Conservation (phyloP, 2,113 vertebrate species). For the Mesembrinibis cayennensis region DNA sequence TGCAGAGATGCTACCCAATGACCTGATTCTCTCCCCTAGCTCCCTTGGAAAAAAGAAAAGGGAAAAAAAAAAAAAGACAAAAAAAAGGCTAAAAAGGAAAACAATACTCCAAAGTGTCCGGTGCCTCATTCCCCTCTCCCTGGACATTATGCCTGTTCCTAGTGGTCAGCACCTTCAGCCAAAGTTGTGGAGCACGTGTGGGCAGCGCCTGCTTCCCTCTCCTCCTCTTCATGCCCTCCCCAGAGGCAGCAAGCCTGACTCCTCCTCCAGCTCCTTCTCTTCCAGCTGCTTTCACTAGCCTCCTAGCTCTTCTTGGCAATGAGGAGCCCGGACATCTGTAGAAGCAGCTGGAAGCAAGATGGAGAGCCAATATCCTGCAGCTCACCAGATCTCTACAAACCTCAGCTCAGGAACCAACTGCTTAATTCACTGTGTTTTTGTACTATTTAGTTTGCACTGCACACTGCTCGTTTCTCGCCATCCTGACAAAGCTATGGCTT, state of each 20-base stretch:
- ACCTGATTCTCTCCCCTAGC: not conserved
- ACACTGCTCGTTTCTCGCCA: not conserved
- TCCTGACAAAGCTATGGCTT: not conserved
- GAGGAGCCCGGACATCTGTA: conserved; percentile 64
- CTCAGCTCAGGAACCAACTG: conserved; percentile 50
- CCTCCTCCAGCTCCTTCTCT: conserved; percentile 39
- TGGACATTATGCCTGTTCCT: not conserved
- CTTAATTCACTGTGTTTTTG: conserved; percentile 5
- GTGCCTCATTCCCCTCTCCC: not conserved
- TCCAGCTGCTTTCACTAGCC: conserved; percentile 62
- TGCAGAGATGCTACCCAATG: not conserved
- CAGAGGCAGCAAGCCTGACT: not conserved
- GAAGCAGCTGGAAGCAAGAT: conserved; percentile 68
- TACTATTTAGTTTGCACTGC: not conserved
- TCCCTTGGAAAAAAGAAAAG: not conserved
- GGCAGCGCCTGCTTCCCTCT: conserved; percentile 27
- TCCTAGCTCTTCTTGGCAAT: conserved; percentile 54
- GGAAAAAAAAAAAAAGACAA: fast-evolving
- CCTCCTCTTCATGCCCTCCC: not conserved
- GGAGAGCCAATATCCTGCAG: conserved; percentile 60
- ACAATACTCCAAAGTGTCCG: not conserved
- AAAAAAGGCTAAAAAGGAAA: fast-evolving
- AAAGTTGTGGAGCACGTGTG: not conserved
- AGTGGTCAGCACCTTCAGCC: not conserved
- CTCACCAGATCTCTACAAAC: conserved; percentile 55